These are phyloP conservation scores for Sinocyclocheilus anophthalmus DNA, from an alignment of 2,113 vertebrate genomes.

Conservation along the genomic window DNA sequence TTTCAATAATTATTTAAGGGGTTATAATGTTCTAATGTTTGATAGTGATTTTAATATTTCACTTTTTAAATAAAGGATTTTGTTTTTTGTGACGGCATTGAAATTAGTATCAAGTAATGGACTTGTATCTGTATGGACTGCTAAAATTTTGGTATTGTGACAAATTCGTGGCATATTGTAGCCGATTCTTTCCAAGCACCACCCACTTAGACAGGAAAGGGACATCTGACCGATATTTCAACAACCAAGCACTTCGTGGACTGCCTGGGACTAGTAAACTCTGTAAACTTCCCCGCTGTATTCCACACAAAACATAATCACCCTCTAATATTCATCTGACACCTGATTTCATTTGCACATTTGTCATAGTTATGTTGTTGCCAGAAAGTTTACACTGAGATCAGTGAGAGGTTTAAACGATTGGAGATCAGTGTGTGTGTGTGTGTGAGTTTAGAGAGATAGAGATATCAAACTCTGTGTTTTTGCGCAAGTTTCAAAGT, in stretches of 20 bases:
- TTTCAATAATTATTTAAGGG: too few species aligned
- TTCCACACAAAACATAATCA: background rate
- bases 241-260: too few species aligned
- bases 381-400: background rate
- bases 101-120: too few species aligned
- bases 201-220: background rate
- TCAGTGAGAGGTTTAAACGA: background rate
- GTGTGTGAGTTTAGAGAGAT: background rate
- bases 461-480: constrained; percentile 8
- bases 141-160: background rate
- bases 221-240: background rate
- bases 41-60: too few species aligned
- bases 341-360: background rate
- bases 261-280: background rate
- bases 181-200: background rate
- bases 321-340: background rate
- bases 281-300: background rate
- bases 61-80: too few species aligned
- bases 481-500: constrained; percentile 84
- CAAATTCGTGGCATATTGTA: background rate
- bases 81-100: too few species aligned
- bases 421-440: background rate
- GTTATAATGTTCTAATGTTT: too few species aligned
- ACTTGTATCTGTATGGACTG: too few species aligned
- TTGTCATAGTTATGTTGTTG: background rate